Evolutionary conservation across 2,113 vertebrate genomes (phyloP).

Genomic region (Eidolon helvum): DNA sequence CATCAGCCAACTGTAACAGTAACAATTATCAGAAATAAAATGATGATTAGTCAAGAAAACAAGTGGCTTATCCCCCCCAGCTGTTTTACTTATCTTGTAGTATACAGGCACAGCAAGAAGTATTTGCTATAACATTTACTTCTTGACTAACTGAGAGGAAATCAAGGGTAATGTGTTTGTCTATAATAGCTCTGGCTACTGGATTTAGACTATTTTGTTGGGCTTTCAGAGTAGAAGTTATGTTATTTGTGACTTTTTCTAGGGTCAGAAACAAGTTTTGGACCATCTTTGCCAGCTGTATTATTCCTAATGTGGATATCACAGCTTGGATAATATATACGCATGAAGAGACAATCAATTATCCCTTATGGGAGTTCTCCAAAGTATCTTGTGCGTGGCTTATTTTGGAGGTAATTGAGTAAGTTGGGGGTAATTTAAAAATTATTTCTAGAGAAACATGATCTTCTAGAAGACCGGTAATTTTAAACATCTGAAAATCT

Average conservation of each 20-base stretch:
- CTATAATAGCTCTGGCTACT: background rate
- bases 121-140: background rate
- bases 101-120: background rate
- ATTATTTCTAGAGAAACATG: background rate
- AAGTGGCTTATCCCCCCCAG: background rate
- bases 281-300: background rate
- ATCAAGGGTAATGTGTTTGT: background rate
- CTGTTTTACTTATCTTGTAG: background rate
- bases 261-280: background rate
- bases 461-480: background rate
- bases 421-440: background rate
- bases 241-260: constrained; percentile 12
- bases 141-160: constrained; percentile 30
- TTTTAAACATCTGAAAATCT: constrained; percentile 40
- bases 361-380: background rate
- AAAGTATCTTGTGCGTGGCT: background rate
- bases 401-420: background rate
- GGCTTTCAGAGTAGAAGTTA: background rate
- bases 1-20: background rate
- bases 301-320: background rate
- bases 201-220: constrained; percentile 11
- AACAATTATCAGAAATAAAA: constrained; percentile 26
- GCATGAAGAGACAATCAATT: background rate
- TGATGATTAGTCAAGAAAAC: background rate
- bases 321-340: background rate